A percentile compares a stretch with the other conserved stretches of the same genome.
Conservation (phyloP, 2,113 vertebrate genomes). For the Pelodiscus sinensis region DNA sequence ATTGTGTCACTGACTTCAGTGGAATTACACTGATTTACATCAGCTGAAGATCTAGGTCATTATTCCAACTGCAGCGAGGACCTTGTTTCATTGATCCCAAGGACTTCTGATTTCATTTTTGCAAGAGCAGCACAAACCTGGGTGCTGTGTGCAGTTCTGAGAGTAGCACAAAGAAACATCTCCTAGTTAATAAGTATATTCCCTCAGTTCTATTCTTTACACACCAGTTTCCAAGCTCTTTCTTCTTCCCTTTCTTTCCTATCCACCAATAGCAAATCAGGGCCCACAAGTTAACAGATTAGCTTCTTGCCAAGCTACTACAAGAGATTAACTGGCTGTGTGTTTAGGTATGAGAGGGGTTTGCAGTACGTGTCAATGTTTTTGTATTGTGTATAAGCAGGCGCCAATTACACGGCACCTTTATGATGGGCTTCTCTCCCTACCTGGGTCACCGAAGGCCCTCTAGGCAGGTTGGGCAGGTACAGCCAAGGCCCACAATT, state of each 20-base stretch:
- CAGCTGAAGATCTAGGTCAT: background rate
- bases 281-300: slow-evolving; percentile 10
- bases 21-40: background rate
- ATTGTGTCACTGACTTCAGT: background rate
- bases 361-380: background rate
- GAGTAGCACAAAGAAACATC: slow-evolving; percentile 29
- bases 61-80: background rate
- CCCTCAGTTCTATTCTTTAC: background rate
- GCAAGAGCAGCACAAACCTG: background rate
- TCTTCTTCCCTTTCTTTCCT: background rate
- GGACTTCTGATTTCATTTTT: slow-evolving; percentile 28
- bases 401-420: background rate
- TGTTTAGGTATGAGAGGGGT: background rate
- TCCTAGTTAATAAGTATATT: slow-evolving; percentile 12
- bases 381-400: background rate
- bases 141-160: background rate
- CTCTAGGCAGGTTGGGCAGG: background rate
- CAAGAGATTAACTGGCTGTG: background rate
- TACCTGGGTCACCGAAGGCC: background rate
- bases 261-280: background rate
- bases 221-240: background rate
- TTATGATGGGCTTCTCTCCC: background rate
- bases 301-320: slow-evolving; percentile 28
- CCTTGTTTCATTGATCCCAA: background rate
- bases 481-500: background rate